Conservation (phyloP, 2,888 invertebrate species). For the Lordiphosa andalusiaca region DNA sequence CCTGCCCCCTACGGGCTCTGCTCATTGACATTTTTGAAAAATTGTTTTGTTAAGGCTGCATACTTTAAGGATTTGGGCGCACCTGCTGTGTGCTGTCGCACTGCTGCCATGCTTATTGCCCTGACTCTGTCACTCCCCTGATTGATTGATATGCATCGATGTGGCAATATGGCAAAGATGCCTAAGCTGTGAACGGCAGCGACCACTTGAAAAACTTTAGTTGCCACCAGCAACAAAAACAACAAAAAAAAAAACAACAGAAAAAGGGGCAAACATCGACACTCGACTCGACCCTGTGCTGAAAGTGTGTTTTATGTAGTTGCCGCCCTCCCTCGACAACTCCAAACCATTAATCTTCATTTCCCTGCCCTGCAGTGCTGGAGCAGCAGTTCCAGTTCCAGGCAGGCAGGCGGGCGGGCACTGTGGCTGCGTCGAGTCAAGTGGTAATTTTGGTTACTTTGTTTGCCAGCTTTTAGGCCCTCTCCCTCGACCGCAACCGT, state of each 20-base stretch:
- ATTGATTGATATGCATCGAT: conserved; percentile 63
- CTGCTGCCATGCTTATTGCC: conserved; percentile 35
- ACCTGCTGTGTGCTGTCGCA: conserved; percentile 46
- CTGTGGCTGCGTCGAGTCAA: conserved; percentile 58
- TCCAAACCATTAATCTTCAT: conserved; percentile 77
- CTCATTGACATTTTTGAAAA: conserved; percentile 54
- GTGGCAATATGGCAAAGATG: conserved; percentile 51
- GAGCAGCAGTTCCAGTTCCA: conserved; percentile 15
- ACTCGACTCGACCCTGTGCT: conserved; percentile 10
- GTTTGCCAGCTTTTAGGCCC: conserved; percentile 39
- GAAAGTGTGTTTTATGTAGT: conserved; percentile 68
- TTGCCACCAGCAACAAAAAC: conserved; percentile 17
- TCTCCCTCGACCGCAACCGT: conserved; percentile 47
- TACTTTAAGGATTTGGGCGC: conserved; percentile 22
- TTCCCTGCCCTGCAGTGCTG: conserved; percentile 45
- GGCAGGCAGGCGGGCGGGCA: not conserved
- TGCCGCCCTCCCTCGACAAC: conserved; percentile 50
- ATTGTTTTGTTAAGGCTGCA: conserved; percentile 42
- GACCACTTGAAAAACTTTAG: conserved; percentile 52
- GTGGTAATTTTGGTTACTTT: conserved; percentile 73
- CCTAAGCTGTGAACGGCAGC: conserved; percentile 16
- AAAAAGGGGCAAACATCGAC: conserved; percentile 29
- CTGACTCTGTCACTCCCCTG: conserved; percentile 31
- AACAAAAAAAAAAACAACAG: conserved; percentile 6
- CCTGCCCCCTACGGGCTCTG: not conserved